Evolutionary conservation across 30 jellyfish, hydroid and myxozoan species (phyloP).

Genomic region (Nemopilema nomurai): DNA sequence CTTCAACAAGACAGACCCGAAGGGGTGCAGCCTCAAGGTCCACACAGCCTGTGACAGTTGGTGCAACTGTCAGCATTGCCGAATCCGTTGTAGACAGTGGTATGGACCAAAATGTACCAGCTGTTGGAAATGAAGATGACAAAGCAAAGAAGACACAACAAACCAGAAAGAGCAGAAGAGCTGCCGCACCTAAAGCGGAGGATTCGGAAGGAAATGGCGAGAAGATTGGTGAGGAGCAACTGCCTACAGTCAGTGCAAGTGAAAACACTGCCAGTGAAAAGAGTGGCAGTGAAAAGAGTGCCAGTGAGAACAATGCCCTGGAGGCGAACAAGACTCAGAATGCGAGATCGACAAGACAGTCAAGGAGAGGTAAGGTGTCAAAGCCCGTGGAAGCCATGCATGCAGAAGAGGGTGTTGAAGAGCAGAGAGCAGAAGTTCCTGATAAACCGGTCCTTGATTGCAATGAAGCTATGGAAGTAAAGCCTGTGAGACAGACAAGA

Average conservation of each 20-base stretch:
- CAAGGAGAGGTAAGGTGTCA: constrained; percentile 3
- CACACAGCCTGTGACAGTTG: background rate
- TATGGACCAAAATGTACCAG: too few relatives aligned
- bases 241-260: too few relatives aligned
- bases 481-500: background rate
- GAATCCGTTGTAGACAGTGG: background rate
- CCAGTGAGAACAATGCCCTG: background rate
- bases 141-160: background rate
- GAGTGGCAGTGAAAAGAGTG: background rate
- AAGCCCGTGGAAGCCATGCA: background rate
- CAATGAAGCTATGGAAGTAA: background rate
- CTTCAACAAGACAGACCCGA: background rate
- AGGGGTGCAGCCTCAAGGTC: background rate
- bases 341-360: background rate
- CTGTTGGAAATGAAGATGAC: too few relatives aligned
- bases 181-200: background rate
- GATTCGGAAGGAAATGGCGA: too few relatives aligned
- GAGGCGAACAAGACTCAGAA: background rate
- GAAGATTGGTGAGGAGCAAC: too few relatives aligned
- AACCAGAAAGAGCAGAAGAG: background rate
- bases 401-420: background rate
- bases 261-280: too few relatives aligned
- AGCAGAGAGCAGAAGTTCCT: background rate
- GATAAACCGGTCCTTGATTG: too few relatives aligned
- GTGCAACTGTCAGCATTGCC: background rate